Conservation (phyloP, 1,140 invertebrate genomes). For the Coptotermes formosanus region DNA sequence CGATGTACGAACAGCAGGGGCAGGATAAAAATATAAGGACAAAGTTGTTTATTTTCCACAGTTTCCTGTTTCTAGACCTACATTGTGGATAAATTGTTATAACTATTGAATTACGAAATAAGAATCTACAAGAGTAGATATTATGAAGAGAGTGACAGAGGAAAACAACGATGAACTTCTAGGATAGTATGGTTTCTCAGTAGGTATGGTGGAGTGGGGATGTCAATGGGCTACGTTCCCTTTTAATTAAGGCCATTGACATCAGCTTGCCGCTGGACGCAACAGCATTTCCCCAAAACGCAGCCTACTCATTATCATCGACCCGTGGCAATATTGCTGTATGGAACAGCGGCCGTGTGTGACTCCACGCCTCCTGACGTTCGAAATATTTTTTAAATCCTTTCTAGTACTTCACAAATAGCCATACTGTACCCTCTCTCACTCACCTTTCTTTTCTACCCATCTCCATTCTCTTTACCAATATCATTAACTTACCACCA, state of each 20-base stretch:
- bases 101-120: too few relatives aligned
- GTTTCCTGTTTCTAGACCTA: too few relatives aligned
- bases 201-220: background rate
- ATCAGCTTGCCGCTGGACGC: background rate
- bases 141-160: too few relatives aligned
- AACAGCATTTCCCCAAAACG: background rate
- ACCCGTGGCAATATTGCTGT: slow-evolving; percentile 1
- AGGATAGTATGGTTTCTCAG: too few relatives aligned
- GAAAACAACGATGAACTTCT: too few relatives aligned
- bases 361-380: background rate
- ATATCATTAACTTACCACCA: background rate
- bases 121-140: too few relatives aligned
- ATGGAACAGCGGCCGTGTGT: background rate
- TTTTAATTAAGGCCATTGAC: background rate
- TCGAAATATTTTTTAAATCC: slow-evolving; percentile 1
- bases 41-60: too few relatives aligned
- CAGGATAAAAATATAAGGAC: too few relatives aligned
- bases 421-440: background rate
- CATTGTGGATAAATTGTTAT: too few relatives aligned
- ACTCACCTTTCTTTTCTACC: background rate
- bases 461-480: background rate
- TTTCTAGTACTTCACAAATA: background rate
- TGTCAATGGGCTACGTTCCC: too few relatives aligned
- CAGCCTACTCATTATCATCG: background rate
- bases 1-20: too few relatives aligned